Conservation (phyloP, 2,797 vertebrate genomes). For the Manis pentadactyla region DNA sequence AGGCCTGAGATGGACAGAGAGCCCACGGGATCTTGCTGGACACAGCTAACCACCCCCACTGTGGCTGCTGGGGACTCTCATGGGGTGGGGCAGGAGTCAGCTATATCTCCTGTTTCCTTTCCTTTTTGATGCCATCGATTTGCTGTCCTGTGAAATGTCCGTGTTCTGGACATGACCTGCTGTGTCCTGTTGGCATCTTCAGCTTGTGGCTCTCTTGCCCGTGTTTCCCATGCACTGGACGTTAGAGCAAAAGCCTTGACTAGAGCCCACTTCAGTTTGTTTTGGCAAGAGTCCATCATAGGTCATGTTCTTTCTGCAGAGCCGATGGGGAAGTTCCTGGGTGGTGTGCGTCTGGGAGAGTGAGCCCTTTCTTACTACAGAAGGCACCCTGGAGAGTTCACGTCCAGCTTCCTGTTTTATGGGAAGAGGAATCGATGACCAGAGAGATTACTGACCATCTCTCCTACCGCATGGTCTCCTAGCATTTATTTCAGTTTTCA, state of each 20-base stretch:
- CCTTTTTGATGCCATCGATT: background rate
- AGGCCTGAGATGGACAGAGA: background rate
- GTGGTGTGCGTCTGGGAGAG: background rate
- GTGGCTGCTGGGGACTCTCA: background rate
- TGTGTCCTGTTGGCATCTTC: background rate
- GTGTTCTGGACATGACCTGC: background rate
- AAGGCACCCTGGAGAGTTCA: background rate
- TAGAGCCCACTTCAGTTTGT: background rate
- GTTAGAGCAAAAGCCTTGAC: background rate
- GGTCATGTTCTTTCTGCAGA: background rate
- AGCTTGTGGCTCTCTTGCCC: background rate
- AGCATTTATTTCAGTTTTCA: background rate
- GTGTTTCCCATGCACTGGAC: background rate
- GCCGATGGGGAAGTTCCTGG: background rate
- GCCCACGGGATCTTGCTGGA: accelerated
- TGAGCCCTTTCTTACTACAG: background rate
- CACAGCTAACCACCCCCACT: background rate
- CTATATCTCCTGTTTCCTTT: accelerated
- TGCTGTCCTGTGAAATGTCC: background rate
- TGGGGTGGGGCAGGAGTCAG: background rate
- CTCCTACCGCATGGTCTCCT: background rate
- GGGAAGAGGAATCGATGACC: background rate
- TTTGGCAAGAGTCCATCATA: background rate
- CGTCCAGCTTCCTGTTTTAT: background rate
- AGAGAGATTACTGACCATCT: background rate